phyloP scores from a whole-genome alignment of 2,797 vertebrate genomes.

The Hozukius guyotensis region DNA sequence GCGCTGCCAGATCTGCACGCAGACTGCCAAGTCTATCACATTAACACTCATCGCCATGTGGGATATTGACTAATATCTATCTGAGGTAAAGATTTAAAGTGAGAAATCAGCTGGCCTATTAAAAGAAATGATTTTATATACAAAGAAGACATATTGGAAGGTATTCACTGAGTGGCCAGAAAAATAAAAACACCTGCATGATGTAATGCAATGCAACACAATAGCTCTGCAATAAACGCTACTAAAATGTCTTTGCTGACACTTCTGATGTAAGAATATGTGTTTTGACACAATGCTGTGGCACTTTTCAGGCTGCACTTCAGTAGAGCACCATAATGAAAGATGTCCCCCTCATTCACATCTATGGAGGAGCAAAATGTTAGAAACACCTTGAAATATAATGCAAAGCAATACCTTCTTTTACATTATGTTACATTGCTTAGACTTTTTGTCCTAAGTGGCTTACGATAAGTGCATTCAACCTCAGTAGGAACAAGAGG shows the following conservation, averaged over 20 bases:
- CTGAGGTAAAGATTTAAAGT: constrained; percentile 19
- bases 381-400: neutral
- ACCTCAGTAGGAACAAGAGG: neutral
- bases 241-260: neutral
- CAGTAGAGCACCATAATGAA: neutral
- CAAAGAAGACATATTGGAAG: neutral
- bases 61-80: constrained; percentile 24
- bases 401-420: neutral
- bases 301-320: neutral
- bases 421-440: neutral
- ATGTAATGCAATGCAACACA: constrained; percentile 17
- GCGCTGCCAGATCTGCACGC: constrained; percentile 20
- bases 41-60: constrained; percentile 23
- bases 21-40: constrained; percentile 37
- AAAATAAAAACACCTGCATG: constrained; percentile 9
- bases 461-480: neutral
- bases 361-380: neutral
- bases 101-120: constrained; percentile 12
- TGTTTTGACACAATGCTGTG: neutral
- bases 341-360: neutral
- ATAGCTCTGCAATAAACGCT: neutral
- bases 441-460: neutral
- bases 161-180: neutral
- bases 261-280: neutral
- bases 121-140: neutral